Conservation (phyloP, 30 jellyfish, hydroid and myxozoan genomes). For the Catostylus mosaicus region DNA sequence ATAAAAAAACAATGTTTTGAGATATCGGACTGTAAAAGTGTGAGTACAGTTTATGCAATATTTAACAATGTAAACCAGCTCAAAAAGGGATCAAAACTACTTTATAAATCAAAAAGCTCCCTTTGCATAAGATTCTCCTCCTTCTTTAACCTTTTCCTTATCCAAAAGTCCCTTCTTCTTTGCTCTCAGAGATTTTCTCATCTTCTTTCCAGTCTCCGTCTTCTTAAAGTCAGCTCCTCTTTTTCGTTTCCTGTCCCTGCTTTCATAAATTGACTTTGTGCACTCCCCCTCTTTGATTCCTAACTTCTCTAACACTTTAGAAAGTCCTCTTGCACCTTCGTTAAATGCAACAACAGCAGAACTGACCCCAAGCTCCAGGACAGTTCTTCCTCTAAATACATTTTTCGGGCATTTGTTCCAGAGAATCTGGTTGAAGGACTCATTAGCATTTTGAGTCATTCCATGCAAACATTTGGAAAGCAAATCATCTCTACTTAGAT, state of each 20-base stretch:
- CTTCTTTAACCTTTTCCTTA: constrained; percentile 33
- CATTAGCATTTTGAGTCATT: constrained; percentile 62
- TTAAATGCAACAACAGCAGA: constrained; percentile 61
- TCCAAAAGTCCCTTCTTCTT: constrained; percentile 40
- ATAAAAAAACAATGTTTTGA: neutral
- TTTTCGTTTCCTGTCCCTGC: constrained; percentile 14
- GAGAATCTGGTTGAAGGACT: constrained; percentile 32
- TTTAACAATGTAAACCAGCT: neutral
- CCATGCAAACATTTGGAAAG: constrained; percentile 60
- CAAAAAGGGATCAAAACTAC: neutral
- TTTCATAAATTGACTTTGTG: neutral
- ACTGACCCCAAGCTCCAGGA: constrained; percentile 40
- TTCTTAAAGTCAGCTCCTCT: neutral
- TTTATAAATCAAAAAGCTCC: constrained; percentile 31
- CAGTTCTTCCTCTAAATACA: constrained; percentile 28
- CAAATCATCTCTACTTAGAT: constrained; percentile 39
- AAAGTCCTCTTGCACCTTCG: constrained; percentile 46
- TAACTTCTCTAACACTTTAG: constrained; percentile 16
- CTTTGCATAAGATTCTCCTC: constrained; percentile 35
- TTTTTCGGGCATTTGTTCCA: constrained; percentile 49
- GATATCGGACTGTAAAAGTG: neutral
- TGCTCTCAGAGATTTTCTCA: constrained; percentile 45
- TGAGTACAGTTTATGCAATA: neutral
- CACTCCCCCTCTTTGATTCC: constrained; percentile 36
- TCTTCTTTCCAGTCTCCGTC: constrained; percentile 1